Evolutionary conservation across 2,113 vertebrate genomes (phyloP).

Genomic region (Leptodactylus fuscus): DNA sequence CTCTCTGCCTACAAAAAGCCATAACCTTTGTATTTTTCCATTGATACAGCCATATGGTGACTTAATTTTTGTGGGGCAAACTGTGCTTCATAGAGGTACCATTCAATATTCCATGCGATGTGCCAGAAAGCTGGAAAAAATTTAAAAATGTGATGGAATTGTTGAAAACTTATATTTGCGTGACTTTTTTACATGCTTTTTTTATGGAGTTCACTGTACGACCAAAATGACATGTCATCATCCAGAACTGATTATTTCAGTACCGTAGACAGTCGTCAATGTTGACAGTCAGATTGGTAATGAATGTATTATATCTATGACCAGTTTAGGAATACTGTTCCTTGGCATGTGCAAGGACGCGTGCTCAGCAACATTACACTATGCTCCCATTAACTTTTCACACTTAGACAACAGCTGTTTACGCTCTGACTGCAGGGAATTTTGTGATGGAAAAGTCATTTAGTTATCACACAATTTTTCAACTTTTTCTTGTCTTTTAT

Average conservation of each 20-base stretch:
- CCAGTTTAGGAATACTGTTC: background rate
- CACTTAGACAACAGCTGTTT: conserved; percentile 43
- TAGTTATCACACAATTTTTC: conserved; percentile 44
- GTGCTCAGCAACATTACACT: conserved; percentile 15
- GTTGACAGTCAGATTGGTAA: background rate
- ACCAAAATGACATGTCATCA: too few relatives aligned
- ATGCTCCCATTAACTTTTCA: conserved; percentile 46
- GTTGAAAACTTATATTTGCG: too few relatives aligned
- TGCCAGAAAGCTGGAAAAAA: too few relatives aligned
- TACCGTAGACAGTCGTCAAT: background rate
- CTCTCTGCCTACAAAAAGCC: too few relatives aligned
- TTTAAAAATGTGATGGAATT: too few relatives aligned
- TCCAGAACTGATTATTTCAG: background rate
- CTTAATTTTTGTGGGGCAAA: too few relatives aligned
- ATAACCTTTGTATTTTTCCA: too few relatives aligned
- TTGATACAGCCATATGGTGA: too few relatives aligned
- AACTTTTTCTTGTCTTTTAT: conserved; percentile 49
- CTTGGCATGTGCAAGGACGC: background rate
- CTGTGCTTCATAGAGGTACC: too few relatives aligned
- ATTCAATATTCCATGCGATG: too few relatives aligned
- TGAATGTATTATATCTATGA: background rate
- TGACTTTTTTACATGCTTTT: too few relatives aligned
- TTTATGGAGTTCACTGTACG: too few relatives aligned
- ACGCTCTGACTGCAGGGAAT: conserved; percentile 45
- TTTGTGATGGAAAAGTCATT: conserved; percentile 42